Evolutionary conservation across 2,113 vertebrate species (phyloP).

Genomic region (Hippolais icterina): DNA sequence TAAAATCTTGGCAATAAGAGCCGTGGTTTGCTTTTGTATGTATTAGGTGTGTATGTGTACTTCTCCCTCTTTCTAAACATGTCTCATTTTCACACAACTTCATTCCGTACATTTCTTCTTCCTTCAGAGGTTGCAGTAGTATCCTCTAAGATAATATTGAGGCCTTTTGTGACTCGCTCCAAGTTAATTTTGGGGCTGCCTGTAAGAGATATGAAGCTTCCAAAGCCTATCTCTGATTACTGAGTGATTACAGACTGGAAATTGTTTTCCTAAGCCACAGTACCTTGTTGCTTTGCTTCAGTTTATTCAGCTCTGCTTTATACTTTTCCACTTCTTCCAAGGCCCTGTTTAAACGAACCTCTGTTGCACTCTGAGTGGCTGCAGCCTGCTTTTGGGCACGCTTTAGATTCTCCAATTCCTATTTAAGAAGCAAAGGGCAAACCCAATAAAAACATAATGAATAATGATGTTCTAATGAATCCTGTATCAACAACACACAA

Average conservation of each 20-base stretch:
- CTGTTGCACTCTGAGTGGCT: slow-evolving; percentile 75
- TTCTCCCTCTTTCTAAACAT: not conserved
- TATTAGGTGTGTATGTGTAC: not conserved
- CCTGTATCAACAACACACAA: not conserved
- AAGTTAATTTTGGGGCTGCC: not conserved
- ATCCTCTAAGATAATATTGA: accelerated
- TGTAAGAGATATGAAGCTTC: not conserved
- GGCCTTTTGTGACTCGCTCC: not conserved
- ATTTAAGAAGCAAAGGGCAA: not conserved
- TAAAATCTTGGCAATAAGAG: not conserved
- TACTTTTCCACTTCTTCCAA: slow-evolving; percentile 86
- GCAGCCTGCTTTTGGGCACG: slow-evolving; percentile 83
- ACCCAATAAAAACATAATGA: not conserved
- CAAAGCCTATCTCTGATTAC: not conserved
- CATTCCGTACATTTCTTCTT: not conserved
- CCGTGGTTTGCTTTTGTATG: not conserved
- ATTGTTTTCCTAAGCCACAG: not conserved
- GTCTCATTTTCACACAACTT: not conserved
- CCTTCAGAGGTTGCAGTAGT: not conserved
- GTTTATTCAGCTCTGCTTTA: slow-evolving; percentile 83
- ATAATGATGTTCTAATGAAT: not conserved
- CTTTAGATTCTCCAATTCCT: slow-evolving; percentile 87
- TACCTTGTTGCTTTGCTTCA: slow-evolving; percentile 88
- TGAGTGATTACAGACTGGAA: not conserved
- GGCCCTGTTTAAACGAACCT: slow-evolving; percentile 90